Percentiles rank a stretch among this genome's conserved stretches.
These are phyloP conservation scores for Meloidogyne exigua DNA, from an alignment of 1,140 invertebrate species.

Conservation along the genomic window DNA sequence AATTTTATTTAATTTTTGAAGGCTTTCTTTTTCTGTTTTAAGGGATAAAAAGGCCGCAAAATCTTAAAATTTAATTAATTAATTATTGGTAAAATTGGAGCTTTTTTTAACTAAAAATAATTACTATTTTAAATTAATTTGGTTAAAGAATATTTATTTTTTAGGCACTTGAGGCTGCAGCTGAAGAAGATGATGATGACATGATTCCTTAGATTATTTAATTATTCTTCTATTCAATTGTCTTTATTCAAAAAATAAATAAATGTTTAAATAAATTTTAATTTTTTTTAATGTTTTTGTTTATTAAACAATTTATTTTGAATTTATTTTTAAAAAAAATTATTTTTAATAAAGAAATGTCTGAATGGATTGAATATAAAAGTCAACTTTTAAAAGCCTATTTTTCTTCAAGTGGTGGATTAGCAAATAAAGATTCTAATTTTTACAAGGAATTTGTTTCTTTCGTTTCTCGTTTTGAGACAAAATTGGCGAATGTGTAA, in stretches of 20 bases:
- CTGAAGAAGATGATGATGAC: neutral
- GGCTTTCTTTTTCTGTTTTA: neutral
- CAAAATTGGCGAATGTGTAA: slow-evolving; percentile 17
- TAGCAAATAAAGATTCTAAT: slow-evolving; percentile 18
- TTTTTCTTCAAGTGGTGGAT: slow-evolving; percentile 20
- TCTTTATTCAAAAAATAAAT: neutral
- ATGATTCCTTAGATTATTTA: neutral
- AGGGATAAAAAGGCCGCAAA: too few relatives aligned
- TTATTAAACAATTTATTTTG: neutral
- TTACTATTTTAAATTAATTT: too few relatives aligned
- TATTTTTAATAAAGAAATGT: slow-evolving; percentile 13
- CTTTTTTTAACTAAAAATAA: too few relatives aligned
- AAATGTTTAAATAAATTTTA: neutral
- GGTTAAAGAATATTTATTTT: neutral
- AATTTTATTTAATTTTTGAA: neutral
- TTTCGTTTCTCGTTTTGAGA: slow-evolving; percentile 22
- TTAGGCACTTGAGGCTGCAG: neutral
- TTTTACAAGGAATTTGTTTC: slow-evolving; percentile 35
- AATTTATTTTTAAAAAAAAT: neutral
- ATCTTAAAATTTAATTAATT: too few relatives aligned
- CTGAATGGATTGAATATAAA: slow-evolving; percentile 35
- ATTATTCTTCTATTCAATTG: neutral
- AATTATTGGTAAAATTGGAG: too few relatives aligned
- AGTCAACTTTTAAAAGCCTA: slow-evolving; percentile 25
- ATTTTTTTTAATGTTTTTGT: neutral